A percentile compares a stretch with the other conserved stretches of the same genome.
These are phyloP conservation scores for Cynopterus sphinx DNA, from an alignment of 2,797 vertebrate species.

Conservation along the genomic window DNA sequence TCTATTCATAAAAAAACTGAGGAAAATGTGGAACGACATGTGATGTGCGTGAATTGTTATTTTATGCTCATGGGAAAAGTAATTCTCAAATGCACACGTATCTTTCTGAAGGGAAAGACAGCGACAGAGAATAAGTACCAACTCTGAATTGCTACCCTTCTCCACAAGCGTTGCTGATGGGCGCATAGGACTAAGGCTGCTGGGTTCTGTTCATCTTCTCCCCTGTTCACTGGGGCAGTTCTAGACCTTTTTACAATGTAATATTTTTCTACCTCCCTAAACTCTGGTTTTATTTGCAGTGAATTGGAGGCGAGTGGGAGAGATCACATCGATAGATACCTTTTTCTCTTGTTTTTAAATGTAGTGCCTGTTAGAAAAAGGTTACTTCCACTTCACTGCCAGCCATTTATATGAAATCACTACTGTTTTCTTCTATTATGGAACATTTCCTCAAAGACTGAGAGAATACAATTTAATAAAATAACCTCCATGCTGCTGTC, in stretches of 20 bases:
- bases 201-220: neutral
- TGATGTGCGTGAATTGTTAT: neutral
- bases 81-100: neutral
- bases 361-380: neutral
- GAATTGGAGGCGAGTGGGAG: neutral
- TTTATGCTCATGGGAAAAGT: neutral
- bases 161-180: neutral
- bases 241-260: neutral
- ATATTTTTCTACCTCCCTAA: neutral
- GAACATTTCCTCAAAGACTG: neutral
- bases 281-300: conserved; percentile 23
- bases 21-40: neutral
- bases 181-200: neutral
- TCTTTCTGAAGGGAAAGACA: neutral
- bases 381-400: conserved; percentile 11
- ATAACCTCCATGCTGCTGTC: neutral
- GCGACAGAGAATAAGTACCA: neutral
- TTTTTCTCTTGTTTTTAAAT: neutral
- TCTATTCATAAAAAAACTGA: neutral
- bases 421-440: conserved; percentile 24
- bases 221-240: neutral
- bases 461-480: conserved; percentile 45
- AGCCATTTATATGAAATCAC: neutral
- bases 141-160: neutral
- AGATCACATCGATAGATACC: neutral